These are phyloP conservation scores for Puntigrus tetrazona DNA, from an alignment of 2,113 vertebrate genomes.

Conservation along the genomic window DNA sequence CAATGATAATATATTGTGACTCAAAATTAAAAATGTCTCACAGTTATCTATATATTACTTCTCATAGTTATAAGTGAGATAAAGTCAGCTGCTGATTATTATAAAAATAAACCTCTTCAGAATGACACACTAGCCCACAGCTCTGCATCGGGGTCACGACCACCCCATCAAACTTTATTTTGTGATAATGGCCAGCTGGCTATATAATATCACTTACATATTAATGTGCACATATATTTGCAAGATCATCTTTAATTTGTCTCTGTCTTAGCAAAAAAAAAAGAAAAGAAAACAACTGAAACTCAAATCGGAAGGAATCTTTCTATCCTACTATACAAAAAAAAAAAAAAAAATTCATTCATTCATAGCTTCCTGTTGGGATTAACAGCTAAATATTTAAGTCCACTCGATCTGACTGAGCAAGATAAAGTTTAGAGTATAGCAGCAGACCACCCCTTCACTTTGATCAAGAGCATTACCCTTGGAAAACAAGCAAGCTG, in stretches of 20 bases:
- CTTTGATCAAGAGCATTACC: conserved; percentile 44
- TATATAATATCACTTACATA: background rate
- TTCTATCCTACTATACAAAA: background rate
- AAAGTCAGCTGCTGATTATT: background rate
- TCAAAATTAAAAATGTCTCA: background rate
- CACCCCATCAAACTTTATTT: background rate
- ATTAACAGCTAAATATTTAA: background rate
- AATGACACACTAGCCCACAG: background rate
- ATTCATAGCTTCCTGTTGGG: background rate
- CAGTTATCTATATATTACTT: no score
- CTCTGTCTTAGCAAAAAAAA: background rate
- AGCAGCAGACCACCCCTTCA: background rate
- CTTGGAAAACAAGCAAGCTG: background rate
- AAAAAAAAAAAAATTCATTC: background rate
- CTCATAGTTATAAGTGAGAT: no score
- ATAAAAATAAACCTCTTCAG: background rate
- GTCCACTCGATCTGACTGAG: background rate
- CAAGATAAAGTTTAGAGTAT: background rate
- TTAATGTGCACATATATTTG: background rate
- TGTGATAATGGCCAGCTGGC: background rate
- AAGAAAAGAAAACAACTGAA: background rate
- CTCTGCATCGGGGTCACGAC: background rate
- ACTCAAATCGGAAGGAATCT: background rate
- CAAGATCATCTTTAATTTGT: background rate
- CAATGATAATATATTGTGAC: background rate